Evolutionary conservation across 2,888 invertebrate species (phyloP).

Genomic region (Dorcus hopei): DNA sequence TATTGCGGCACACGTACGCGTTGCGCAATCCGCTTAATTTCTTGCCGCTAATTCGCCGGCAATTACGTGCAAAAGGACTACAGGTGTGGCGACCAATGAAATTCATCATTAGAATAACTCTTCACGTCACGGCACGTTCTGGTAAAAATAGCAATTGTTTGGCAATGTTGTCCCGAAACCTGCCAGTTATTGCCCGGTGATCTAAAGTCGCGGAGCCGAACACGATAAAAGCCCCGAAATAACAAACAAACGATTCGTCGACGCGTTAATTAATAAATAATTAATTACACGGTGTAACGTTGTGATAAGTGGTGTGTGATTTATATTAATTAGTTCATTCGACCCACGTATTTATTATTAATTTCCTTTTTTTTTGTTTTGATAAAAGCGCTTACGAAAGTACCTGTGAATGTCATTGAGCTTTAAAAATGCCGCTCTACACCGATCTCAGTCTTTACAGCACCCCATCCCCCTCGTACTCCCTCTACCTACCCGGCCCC

Average conservation of each 20-base stretch:
- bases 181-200: slow-evolving; percentile 37
- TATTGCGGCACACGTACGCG: no score
- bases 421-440: slow-evolving; percentile 61
- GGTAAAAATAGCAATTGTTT: slow-evolving; percentile 45
- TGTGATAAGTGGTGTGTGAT: slow-evolving; percentile 1
- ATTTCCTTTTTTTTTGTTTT: background rate
- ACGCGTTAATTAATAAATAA: background rate
- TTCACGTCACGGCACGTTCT: slow-evolving; percentile 33
- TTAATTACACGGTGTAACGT: background rate
- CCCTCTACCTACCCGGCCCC: slow-evolving; percentile 52
- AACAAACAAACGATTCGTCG: slow-evolving; percentile 19
- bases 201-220: slow-evolving; percentile 27
- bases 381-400: background rate
- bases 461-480: slow-evolving; percentile 56
- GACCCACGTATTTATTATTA: background rate
- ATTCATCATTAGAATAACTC: slow-evolving; percentile 21
- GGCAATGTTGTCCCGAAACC: slow-evolving; percentile 37
- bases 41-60: no score
- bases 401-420: background rate
- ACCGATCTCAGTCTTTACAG: slow-evolving; percentile 58
- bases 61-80: slow-evolving; percentile 3
- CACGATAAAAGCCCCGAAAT: slow-evolving; percentile 13
- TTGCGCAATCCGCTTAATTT: no score
- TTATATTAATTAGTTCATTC: background rate
- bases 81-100: slow-evolving; percentile 29